Conservation (phyloP, 2,113 vertebrate genomes). For the Aldabrachelys gigantea region DNA sequence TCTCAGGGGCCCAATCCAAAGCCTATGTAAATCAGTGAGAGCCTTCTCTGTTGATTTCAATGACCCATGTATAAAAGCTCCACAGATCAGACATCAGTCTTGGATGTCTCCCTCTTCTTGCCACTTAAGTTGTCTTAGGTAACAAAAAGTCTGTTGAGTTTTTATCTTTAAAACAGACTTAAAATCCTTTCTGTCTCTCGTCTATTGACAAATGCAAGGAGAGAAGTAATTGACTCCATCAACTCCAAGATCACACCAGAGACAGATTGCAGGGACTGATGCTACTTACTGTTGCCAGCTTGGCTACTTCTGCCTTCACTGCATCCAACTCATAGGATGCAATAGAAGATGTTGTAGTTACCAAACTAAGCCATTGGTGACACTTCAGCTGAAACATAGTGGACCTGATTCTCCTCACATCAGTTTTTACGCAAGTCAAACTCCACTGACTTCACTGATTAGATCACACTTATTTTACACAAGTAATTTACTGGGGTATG, state of each 20-base stretch:
- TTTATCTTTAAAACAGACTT: neutral
- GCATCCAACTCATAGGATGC: neutral
- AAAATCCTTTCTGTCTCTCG: neutral
- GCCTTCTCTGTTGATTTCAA: conserved; percentile 40
- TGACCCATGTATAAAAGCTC: conserved; percentile 41
- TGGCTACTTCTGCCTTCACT: neutral
- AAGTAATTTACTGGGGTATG: neutral
- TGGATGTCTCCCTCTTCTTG: neutral
- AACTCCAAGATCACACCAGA: neutral
- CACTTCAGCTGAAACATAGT: neutral
- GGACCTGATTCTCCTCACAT: neutral
- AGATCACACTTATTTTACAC: neutral
- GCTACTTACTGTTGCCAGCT: neutral
- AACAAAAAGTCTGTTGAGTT: neutral
- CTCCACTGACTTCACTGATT: neutral
- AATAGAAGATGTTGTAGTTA: neutral
- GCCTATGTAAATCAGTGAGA: conserved; percentile 38
- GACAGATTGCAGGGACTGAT: neutral
- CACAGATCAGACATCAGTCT: conserved; percentile 15
- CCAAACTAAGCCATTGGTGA: neutral
- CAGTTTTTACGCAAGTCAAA: neutral
- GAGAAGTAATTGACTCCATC: neutral
- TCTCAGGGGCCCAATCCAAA: neutral
- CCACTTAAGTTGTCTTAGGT: neutral
- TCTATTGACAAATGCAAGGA: neutral